These are phyloP conservation scores for Coracopsis vasa DNA, from an alignment of 2,113 vertebrate genomes.

Conservation along the genomic window DNA sequence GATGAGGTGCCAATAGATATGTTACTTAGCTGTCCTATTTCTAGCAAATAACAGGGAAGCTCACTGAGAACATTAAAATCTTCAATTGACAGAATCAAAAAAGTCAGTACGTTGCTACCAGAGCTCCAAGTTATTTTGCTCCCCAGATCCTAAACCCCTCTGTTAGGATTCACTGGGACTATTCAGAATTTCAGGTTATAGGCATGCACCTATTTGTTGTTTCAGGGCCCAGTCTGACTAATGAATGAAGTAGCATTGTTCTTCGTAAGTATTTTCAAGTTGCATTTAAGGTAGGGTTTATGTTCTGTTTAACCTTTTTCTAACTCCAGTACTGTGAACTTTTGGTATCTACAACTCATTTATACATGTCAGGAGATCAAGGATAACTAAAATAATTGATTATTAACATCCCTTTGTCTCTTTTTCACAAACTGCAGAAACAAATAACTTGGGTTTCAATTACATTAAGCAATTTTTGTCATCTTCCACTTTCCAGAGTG, in stretches of 20 bases:
- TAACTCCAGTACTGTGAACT: neutral
- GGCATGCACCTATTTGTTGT: neutral
- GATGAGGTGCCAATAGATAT: neutral
- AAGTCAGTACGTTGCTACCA: neutral
- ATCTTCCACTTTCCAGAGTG: neutral
- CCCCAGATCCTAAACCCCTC: neutral
- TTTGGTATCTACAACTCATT: neutral
- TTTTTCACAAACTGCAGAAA: neutral
- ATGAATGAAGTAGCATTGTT: neutral
- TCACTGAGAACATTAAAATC: neutral
- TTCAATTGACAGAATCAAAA: neutral
- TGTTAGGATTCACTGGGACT: neutral
- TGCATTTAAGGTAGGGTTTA: neutral
- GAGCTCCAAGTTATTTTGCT: neutral
- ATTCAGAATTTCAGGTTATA: neutral
- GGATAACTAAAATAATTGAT: neutral
- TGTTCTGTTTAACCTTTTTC: neutral
- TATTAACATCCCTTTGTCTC: neutral
- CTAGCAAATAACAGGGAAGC: neutral
- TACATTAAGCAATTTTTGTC: neutral
- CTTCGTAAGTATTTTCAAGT: neutral
- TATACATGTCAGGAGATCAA: neutral
- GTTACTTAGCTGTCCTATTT: neutral
- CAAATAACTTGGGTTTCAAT: neutral
- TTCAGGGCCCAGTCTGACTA: neutral